Evolutionary conservation across 2,888 invertebrate genomes (phyloP), one percentile per base, ranked within the genome.

Genomic region (Eristalinus aeneus): DNA sequence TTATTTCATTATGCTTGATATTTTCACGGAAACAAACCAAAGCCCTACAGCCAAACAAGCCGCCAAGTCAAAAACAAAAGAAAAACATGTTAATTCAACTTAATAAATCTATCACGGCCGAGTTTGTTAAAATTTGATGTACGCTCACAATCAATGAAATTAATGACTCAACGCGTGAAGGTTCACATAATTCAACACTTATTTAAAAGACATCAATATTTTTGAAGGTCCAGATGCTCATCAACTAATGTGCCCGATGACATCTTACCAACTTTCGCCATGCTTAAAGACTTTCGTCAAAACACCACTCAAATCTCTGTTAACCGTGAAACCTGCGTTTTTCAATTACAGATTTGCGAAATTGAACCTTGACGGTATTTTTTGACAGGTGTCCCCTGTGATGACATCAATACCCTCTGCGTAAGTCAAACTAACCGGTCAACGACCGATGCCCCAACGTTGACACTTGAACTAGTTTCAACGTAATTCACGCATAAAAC

Each of bases 381-480:
- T 16, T 46, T 46, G 46, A 46, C 46, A 46, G 46, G 0, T 46
- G 16, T 46, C 46, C n/a, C 46, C 46, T n/a, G 1, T 8, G 16
- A 46, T 16, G 46, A 46, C 39, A 46, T 46, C 39, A n/a, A n/a
- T n/a, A n/a, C 8, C 16, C 16, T 16, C 6, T 16, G 16, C 16
- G 16, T 46, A 8, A 16, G 46, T 39, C 34, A 64, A 64, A 39
- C 23, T 5, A 9, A 31, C 11, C 23, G 31, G 65, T 31, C n/a
- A 46, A 39, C n/a, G 12, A 23, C 36, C 56, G 58, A 2, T 23
- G 36, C 10, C 4, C 54, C 54, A 69, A 39, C 56, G 69, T 77
- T 64, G 27, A 64, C n/a, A 56, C 23, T 27, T 69, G 31, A 69
- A 77, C 39, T 69, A 16, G 27, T 11, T 63, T n/a, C 69, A 20